A percentile compares a stretch with the other conserved stretches of the same genome.
These are phyloP conservation scores for Phenganax stokvisi DNA, from an alignment of 92 coral and sea anemone species.

Conservation along the genomic window DNA sequence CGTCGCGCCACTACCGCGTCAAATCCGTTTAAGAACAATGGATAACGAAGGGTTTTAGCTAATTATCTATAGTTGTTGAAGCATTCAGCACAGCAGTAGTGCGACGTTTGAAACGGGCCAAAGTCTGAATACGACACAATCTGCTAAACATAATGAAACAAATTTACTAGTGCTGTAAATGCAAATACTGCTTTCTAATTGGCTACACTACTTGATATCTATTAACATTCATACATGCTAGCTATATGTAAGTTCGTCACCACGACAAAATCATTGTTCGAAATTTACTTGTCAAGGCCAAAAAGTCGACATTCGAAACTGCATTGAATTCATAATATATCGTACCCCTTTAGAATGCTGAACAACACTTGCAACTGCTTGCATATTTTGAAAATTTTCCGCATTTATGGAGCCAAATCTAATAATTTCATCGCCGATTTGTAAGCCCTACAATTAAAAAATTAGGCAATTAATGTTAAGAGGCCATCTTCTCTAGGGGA, in stretches of 20 bases:
- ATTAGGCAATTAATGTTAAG: too few species aligned
- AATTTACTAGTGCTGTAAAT: too few species aligned
- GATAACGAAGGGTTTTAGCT: too few species aligned
- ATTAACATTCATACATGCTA: too few species aligned
- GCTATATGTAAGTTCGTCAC: too few species aligned
- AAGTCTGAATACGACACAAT: too few species aligned
- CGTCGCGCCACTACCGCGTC: too few species aligned
- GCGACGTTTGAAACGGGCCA: too few species aligned
- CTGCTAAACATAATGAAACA: neutral
- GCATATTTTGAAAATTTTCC: constrained; percentile 65
- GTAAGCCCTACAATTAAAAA: constrained; percentile 59
- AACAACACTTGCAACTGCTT: constrained; percentile 67
- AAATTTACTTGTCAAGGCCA: neutral
- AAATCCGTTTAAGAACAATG: too few species aligned
- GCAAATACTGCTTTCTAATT: too few species aligned
- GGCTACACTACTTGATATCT: too few species aligned
- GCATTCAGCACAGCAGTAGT: neutral
- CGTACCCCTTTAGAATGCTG: constrained; percentile 90
- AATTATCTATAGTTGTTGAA: neutral
- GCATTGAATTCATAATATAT: neutral
- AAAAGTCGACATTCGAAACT: neutral
- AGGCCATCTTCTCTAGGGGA: too few species aligned
- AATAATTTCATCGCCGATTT: constrained; percentile 68
- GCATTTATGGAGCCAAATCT: constrained; percentile 82
- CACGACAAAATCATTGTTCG: neutral